These are phyloP conservation scores for Nymphalis io DNA, from an alignment of 1,140 invertebrate species.

Conservation along the genomic window DNA sequence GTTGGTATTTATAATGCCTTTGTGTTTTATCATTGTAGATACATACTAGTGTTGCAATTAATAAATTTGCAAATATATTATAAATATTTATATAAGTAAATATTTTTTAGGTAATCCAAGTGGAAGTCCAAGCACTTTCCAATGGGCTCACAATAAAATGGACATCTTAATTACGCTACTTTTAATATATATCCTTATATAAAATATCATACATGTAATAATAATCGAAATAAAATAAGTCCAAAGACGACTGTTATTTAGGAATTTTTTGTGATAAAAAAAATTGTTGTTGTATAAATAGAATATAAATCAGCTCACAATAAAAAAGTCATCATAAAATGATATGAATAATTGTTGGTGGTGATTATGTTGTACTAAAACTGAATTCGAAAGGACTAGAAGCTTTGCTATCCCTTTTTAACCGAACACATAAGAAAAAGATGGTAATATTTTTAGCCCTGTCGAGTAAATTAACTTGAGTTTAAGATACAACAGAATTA, in stretches of 20 bases:
- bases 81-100: constrained; percentile 67
- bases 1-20: constrained; percentile 48
- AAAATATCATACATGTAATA: constrained; percentile 53
- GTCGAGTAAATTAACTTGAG: no score
- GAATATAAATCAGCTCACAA: constrained; percentile 50
- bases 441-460: no score
- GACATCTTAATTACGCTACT: constrained; percentile 63
- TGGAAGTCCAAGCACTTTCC: constrained; percentile 73
- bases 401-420: no score
- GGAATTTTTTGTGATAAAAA: constrained; percentile 70
- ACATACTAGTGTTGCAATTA: constrained; percentile 29
- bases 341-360: constrained; percentile 35
- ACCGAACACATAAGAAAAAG: no score
- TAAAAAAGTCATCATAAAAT: constrained; percentile 56
- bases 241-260: constrained; percentile 75
- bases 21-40: constrained; percentile 48
- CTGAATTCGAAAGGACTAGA: no score
- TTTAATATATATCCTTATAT: constrained; percentile 59
- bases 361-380: no score
- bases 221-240: constrained; percentile 56
- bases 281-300: constrained; percentile 70
- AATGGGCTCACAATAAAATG: constrained; percentile 69
- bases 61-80: constrained; percentile 38
- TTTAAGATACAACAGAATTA: no score
- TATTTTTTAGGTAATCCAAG: constrained; percentile 80